These are phyloP conservation scores for Merodon equestris DNA, from an alignment of 2,888 invertebrate genomes.

Conservation along the genomic window DNA sequence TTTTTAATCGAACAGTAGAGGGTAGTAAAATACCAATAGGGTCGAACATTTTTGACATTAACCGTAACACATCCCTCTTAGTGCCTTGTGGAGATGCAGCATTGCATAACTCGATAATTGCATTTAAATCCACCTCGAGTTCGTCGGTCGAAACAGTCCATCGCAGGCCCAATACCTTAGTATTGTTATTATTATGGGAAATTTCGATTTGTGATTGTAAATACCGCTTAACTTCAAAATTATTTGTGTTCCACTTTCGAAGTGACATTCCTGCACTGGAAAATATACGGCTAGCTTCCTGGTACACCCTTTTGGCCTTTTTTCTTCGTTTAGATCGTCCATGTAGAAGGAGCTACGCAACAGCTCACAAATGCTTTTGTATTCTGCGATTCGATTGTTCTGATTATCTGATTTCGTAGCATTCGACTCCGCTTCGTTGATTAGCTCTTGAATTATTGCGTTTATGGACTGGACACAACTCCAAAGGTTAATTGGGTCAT, in stretches of 20 bases:
- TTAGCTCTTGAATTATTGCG: conserved; percentile 15
- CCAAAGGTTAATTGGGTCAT: no score
- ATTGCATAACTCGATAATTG: conserved; percentile 7
- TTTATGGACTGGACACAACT: background rate
- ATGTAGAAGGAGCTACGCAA: background rate
- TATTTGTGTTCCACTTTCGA: background rate
- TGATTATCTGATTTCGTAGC: background rate
- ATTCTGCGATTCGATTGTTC: background rate
- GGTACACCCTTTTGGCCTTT: background rate
- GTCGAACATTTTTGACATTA: conserved; percentile 38
- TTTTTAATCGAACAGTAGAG: conserved; percentile 21
- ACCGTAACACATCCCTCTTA: conserved; percentile 17
- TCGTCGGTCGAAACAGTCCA: conserved; percentile 24
- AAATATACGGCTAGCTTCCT: background rate
- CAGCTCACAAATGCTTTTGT: conserved; percentile 7
- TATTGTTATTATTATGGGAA: background rate
- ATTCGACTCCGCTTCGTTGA: conserved; percentile 11
- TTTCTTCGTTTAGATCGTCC: conserved; percentile 5
- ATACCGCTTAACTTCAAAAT: background rate
- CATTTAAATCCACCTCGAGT: conserved; percentile 16
- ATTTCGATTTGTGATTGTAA: no score
- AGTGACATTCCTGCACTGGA: background rate
- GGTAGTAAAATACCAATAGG: conserved; percentile 29
- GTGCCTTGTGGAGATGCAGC: background rate
- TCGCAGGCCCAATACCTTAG: background rate